Evolutionary conservation across 2,797 vertebrate genomes (phyloP).

Genomic region (Acanthurus tractus): DNA sequence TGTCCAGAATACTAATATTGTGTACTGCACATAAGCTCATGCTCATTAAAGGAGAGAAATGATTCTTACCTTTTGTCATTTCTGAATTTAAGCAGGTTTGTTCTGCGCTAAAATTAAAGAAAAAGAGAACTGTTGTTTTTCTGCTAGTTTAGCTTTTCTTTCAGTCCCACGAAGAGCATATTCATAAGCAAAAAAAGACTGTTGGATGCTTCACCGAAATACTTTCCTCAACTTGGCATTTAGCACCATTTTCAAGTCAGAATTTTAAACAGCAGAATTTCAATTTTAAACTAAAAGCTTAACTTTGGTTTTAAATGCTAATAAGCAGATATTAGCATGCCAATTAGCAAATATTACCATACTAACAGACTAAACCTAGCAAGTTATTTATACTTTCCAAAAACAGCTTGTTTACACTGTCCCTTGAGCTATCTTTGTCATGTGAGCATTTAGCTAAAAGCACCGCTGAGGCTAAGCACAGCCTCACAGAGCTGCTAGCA

Average conservation of each 20-base stretch:
- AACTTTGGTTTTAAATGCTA: background rate
- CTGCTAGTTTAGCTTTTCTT: background rate
- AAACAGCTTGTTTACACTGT: background rate
- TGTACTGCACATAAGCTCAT: background rate
- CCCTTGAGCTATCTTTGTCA: background rate
- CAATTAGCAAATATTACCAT: background rate
- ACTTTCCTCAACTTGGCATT: background rate
- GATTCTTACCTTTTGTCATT: no score
- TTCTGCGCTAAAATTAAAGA: background rate
- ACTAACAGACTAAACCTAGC: background rate
- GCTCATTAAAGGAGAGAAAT: no score
- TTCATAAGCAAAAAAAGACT: no score
- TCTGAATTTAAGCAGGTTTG: background rate
- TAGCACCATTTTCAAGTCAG: background rate
- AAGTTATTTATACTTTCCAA: background rate
- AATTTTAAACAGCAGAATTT: background rate
- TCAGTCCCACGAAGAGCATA: background rate
- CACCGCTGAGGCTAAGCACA: no score
- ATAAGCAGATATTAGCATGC: background rate
- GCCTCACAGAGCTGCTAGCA: background rate
- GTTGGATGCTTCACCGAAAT: no score
- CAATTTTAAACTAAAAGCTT: no score
- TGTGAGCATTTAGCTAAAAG: constrained; percentile 6
- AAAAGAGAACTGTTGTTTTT: background rate
- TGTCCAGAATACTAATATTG: constrained; percentile 26